phyloP scores from a whole-genome alignment of 1,140 invertebrate genomes.

The Coenobita brevimanus region DNA sequence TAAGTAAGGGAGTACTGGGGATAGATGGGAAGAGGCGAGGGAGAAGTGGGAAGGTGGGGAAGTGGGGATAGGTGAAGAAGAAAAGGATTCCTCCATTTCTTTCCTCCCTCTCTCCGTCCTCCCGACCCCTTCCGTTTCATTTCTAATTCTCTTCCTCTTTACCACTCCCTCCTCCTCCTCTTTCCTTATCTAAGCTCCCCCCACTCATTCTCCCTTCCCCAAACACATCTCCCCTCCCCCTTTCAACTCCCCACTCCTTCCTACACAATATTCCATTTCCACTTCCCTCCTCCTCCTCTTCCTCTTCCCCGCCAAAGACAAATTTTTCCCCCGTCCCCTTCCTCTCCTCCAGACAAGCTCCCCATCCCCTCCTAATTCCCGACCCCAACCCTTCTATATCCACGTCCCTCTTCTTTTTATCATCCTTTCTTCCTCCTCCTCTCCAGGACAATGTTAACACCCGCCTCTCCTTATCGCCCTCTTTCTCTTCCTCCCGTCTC shows the following conservation, averaged over 20 bases:
- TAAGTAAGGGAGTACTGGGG: no score
- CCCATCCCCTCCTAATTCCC: not conserved
- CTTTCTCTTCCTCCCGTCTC: not conserved
- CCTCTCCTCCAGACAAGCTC: not conserved
- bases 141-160: not conserved
- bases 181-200: not conserved
- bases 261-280: not conserved
- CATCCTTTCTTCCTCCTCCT: not conserved
- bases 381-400: not conserved
- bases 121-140: no score
- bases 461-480: constrained; percentile 11
- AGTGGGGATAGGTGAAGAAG: no score
- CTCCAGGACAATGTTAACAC: not conserved
- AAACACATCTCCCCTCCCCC: not conserved
- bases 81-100: not conserved
- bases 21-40: no score
- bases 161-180: not conserved
- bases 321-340: not conserved
- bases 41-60: no score
- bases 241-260: not conserved
- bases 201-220: not conserved
- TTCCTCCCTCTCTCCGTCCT: not conserved
- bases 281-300: no score
- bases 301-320: not conserved
- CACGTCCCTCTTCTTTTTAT: not conserved